A percentile compares a stretch with the other conserved stretches of the same genome.
These are phyloP conservation scores for Agrenia bidenticulata DNA, from an alignment of 2,888 invertebrate genomes.

Conservation along the genomic window DNA sequence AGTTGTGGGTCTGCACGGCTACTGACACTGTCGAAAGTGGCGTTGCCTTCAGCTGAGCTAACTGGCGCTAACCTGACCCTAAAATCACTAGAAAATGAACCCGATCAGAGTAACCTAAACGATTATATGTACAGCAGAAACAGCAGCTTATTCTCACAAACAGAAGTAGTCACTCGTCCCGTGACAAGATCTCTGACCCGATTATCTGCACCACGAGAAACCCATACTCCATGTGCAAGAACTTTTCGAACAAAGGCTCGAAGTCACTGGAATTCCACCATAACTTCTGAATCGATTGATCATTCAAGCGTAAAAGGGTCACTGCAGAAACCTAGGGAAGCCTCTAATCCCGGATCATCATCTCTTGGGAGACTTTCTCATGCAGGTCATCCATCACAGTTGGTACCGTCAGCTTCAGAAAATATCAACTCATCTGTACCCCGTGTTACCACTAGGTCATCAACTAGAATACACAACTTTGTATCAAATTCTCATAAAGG, in stretches of 20 bases:
- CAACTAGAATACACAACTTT: slow-evolving; percentile 29
- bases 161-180: slow-evolving; percentile 45
- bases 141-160: slow-evolving; percentile 35
- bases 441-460: slow-evolving; percentile 24
- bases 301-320: not conserved
- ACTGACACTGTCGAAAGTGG: slow-evolving; percentile 52
- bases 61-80: slow-evolving; percentile 39
- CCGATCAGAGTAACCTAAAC: slow-evolving; percentile 47
- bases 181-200: slow-evolving; percentile 51
- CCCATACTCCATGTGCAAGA: slow-evolving; percentile 46
- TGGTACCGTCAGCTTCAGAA: slow-evolving; percentile 1
- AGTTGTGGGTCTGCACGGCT: slow-evolving; percentile 53
- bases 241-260: slow-evolving; percentile 48
- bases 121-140: slow-evolving; percentile 52
- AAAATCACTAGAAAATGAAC: slow-evolving; percentile 40
- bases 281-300: slow-evolving; percentile 16
- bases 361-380: not conserved
- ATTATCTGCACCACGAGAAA: slow-evolving; percentile 50
- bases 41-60: slow-evolving; percentile 49
- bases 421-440: not conserved
- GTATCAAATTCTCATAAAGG: slow-evolving; percentile 17
- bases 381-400: not conserved
- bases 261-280: slow-evolving; percentile 38
- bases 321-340: not conserved
- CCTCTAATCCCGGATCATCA: not conserved